Conservation (phyloP, 2,888 invertebrate species). For the Drosophila aldrichi region DNA sequence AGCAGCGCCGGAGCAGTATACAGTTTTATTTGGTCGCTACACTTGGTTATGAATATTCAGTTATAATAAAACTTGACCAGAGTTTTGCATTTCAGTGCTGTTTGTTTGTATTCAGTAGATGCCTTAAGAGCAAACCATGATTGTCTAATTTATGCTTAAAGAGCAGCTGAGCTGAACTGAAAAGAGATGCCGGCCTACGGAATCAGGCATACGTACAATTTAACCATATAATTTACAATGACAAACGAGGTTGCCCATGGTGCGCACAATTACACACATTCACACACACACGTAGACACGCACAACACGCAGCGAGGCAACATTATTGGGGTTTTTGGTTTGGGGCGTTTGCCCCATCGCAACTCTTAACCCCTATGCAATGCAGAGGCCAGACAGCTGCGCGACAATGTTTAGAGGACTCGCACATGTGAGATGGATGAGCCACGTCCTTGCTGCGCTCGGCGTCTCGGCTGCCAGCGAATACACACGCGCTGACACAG, state of each 20-base stretch:
- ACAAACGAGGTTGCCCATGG: slow-evolving; percentile 69
- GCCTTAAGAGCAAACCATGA: slow-evolving; percentile 9
- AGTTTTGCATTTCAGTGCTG: slow-evolving; percentile 9
- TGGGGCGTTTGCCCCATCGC: slow-evolving; percentile 5
- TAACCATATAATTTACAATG: slow-evolving; percentile 79
- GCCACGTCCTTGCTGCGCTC: slow-evolving; percentile 29
- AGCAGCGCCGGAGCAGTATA: slow-evolving; percentile 24
- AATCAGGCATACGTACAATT: slow-evolving; percentile 63
- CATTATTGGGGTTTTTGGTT: slow-evolving; percentile 14
- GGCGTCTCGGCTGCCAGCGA: slow-evolving; percentile 32
- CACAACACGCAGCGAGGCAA: slow-evolving; percentile 22
- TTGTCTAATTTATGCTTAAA: slow-evolving; percentile 27
- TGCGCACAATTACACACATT: slow-evolving; percentile 70
- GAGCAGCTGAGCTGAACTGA: slow-evolving; percentile 6
- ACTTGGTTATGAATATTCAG: slow-evolving; percentile 55
- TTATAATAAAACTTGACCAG: slow-evolving; percentile 42
- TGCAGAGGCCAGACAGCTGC: slow-evolving; percentile 43
- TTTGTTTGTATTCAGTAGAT: neutral
- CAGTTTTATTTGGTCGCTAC: slow-evolving; percentile 22
- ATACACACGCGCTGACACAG: slow-evolving; percentile 64
- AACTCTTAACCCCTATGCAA: slow-evolving; percentile 1
- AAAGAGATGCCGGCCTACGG: slow-evolving; percentile 5
- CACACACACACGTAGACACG: slow-evolving; percentile 39
- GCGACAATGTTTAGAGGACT: slow-evolving; percentile 56
- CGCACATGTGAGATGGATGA: slow-evolving; percentile 54